These are phyloP conservation scores for Myathropa florea DNA, from an alignment of 2,888 invertebrate species.

Conservation along the genomic window DNA sequence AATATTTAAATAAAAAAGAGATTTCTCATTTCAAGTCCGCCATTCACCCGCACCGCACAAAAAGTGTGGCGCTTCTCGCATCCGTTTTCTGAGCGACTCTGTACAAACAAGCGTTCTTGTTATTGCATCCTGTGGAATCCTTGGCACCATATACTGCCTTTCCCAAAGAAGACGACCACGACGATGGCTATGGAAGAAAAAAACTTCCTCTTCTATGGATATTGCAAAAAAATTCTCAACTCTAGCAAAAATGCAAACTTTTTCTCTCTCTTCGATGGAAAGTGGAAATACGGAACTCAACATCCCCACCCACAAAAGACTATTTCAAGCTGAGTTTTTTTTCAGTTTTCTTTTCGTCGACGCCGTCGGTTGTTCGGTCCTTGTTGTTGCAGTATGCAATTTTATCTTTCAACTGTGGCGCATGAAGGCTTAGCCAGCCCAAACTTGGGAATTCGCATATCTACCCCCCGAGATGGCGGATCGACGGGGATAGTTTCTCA, in stretches of 20 bases:
- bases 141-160: conserved; percentile 66
- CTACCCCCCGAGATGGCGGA: conserved; percentile 39
- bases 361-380: conserved; percentile 37
- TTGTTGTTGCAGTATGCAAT: conserved; percentile 67
- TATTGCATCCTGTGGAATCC: conserved; percentile 69
- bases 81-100: conserved; percentile 57
- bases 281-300: conserved; percentile 48
- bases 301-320: conserved; percentile 32
- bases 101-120: conserved; percentile 70
- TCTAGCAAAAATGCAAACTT: conserved; percentile 63
- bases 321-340: conserved; percentile 62
- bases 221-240: conserved; percentile 33
- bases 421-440: conserved; percentile 53
- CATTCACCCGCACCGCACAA: conserved; percentile 68
- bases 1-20: conserved; percentile 70
- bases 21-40: conserved; percentile 66
- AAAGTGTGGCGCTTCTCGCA: conserved; percentile 69
- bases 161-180: conserved; percentile 40
- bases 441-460: conserved; percentile 57
- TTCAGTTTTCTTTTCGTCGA: conserved; percentile 24
- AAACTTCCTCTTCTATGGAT: conserved; percentile 53
- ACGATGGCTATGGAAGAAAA: conserved; percentile 24
- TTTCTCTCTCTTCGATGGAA: conserved; percentile 37
- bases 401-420: conserved; percentile 61
- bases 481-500: conserved; percentile 70